Percentiles rank a stretch among this genome's conserved stretches.
phyloP scores from a whole-genome alignment of 2,888 invertebrate species.

The Aspidapion aeneum region DNA sequence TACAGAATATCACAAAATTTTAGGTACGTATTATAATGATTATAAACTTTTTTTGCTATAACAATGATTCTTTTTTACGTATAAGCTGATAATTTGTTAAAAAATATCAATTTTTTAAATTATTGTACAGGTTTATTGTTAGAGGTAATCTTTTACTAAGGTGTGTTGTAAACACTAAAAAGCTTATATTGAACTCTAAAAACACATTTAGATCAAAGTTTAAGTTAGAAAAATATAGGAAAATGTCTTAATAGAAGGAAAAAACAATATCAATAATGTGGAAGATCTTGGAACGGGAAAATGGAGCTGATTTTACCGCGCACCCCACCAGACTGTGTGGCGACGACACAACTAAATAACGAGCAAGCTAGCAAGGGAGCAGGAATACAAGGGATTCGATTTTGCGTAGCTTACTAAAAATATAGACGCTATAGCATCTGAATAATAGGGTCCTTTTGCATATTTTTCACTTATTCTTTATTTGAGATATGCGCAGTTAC shows the following conservation, averaged over 20 bases:
- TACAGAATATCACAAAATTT: constrained; percentile 33
- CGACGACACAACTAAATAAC: neutral
- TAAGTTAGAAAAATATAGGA: neutral
- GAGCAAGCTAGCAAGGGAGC: too few species aligned
- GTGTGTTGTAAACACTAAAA: neutral
- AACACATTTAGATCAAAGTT: neutral
- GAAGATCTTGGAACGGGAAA: neutral
- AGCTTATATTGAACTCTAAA: neutral
- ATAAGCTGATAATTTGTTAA: constrained; percentile 23
- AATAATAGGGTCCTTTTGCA: too few species aligned
- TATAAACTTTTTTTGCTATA: neutral
- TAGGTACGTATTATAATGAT: constrained; percentile 29
- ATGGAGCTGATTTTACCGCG: neutral
- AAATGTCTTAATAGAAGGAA: neutral
- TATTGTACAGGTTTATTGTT: constrained; percentile 25
- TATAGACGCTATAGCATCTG: too few species aligned
- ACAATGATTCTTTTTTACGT: constrained; percentile 6
- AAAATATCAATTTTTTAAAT: constrained; percentile 8
- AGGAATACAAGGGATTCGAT: neutral
- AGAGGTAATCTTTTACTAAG: constrained; percentile 4
- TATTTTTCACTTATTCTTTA: too few species aligned
- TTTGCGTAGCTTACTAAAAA: too few species aligned
- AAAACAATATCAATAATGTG: neutral
- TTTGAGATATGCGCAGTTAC: too few species aligned
- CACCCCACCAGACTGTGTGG: neutral